A percentile compares a stretch with the other conserved stretches of the same genome.
phyloP scores from a whole-genome alignment of 2,888 invertebrate species.

The Papilio gigon region DNA sequence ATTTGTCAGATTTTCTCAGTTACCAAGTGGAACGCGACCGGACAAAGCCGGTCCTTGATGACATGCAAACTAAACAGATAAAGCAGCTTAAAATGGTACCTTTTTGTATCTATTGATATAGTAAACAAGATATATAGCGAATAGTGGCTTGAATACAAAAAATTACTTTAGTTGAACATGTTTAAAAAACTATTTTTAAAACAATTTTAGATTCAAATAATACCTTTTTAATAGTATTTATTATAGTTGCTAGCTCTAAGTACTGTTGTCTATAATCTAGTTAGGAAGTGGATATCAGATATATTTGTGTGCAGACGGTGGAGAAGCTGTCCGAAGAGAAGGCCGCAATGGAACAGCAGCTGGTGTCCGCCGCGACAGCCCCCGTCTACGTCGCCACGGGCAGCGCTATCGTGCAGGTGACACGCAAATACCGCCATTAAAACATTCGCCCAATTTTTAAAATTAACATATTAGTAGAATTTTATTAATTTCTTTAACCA shows the following conservation, averaged over 20 bases:
- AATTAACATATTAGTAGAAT: no score
- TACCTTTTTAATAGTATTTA: no score
- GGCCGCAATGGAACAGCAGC: constrained; percentile 57
- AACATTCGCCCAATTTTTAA: not conserved
- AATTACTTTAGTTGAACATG: constrained; percentile 2
- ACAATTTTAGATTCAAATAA: no score
- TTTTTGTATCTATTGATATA: no score
- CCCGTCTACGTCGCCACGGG: constrained; percentile 67
- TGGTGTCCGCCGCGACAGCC: constrained; percentile 49
- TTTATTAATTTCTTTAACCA: no score
- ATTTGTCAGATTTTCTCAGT: constrained; percentile 58
- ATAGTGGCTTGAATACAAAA: not conserved
- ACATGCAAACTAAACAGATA: constrained; percentile 53
- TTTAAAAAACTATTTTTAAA: no score
- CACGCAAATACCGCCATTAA: not conserved
- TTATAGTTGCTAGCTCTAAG: no score
- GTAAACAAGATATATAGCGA: not conserved
- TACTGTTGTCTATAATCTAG: no score
- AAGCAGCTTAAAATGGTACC: constrained; percentile 61
- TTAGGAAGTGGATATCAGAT: no score
- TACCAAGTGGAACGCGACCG: constrained; percentile 63
- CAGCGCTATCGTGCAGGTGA: constrained; percentile 76
- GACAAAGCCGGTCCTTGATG: constrained; percentile 44
- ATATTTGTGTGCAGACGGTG: constrained; percentile 50
- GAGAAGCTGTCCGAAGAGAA: constrained; percentile 63